These are phyloP conservation scores for Lordiphosa fenestrarum DNA, from an alignment of 2,888 invertebrate genomes.

Conservation along the genomic window DNA sequence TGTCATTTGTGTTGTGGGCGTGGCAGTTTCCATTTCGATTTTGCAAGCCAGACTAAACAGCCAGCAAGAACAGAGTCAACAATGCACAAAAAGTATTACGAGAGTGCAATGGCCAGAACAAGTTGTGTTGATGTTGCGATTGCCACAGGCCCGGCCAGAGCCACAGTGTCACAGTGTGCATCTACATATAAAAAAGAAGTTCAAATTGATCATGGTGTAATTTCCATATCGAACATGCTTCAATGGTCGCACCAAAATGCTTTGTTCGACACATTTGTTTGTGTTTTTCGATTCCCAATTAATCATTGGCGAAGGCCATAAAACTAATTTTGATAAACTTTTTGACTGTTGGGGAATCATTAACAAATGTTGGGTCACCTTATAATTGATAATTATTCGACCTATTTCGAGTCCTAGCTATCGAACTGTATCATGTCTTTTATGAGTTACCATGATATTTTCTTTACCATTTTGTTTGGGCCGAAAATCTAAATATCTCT, in stretches of 20 bases:
- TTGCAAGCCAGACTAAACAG: conserved; percentile 20
- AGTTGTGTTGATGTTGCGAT: conserved; percentile 16
- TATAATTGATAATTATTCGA: too few species aligned
- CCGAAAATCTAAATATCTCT: too few species aligned
- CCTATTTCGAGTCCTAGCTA: too few species aligned
- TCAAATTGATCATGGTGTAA: neutral
- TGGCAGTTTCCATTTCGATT: conserved; percentile 26
- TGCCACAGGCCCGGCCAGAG: conserved; percentile 1
- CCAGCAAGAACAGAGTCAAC: conserved; percentile 38
- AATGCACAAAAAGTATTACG: conserved; percentile 24
- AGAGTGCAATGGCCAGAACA: conserved; percentile 29
- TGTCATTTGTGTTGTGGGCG: conserved; percentile 9
- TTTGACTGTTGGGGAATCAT: neutral
- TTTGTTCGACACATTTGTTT: too few species aligned
- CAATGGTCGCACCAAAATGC: neutral
- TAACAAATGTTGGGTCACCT: too few species aligned
- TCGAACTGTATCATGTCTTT: too few species aligned
- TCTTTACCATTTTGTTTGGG: too few species aligned
- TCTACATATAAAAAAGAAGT: conserved; percentile 1
- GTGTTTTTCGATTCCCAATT: neutral
- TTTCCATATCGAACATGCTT: neutral
- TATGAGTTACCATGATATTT: too few species aligned
- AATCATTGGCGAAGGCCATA: neutral
- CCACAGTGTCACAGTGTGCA: conserved; percentile 12
- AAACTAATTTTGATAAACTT: neutral